Percentiles rank a stretch among this genome's conserved stretches.
These are phyloP conservation scores for Calameuta idolon DNA, from an alignment of 2,888 invertebrate genomes.

Conservation along the genomic window DNA sequence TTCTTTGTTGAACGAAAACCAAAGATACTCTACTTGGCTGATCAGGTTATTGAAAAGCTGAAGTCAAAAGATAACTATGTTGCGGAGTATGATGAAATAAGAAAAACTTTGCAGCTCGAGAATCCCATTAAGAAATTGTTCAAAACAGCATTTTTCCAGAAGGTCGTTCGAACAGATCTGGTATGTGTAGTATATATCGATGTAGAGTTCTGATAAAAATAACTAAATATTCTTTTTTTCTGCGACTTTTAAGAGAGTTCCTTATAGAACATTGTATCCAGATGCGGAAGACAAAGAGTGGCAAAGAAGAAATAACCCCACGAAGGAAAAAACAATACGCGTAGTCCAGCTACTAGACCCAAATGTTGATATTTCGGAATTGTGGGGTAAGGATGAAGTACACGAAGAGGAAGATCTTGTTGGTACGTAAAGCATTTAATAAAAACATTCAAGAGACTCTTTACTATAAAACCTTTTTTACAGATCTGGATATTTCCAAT, in stretches of 20 bases:
- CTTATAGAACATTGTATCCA: constrained; percentile 72
- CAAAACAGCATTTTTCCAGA: constrained; percentile 69
- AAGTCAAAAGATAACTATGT: constrained; percentile 70
- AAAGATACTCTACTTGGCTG: constrained; percentile 69
- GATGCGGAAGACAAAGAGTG: constrained; percentile 70
- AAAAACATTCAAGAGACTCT: neutral
- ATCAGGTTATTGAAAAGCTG: constrained; percentile 70
- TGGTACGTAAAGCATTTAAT: constrained; percentile 33
- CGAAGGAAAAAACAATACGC: constrained; percentile 69
- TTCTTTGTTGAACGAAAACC: constrained; percentile 74
- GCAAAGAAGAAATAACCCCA: constrained; percentile 65
- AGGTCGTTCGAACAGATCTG: constrained; percentile 69
- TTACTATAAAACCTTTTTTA: constrained; percentile 13
- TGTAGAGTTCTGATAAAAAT: neutral
- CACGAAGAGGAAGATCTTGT: constrained; percentile 64
- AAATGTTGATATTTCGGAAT: constrained; percentile 68
- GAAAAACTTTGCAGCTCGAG: constrained; percentile 66
- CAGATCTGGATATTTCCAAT: constrained; percentile 48
- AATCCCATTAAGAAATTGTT: constrained; percentile 69
- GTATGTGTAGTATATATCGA: constrained; percentile 57
- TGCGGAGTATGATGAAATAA: constrained; percentile 70
- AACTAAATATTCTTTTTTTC: constrained; percentile 17
- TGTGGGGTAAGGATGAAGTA: constrained; percentile 68
- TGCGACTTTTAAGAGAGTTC: constrained; percentile 62
- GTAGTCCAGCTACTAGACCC: constrained; percentile 72